Conservation (phyloP, 2,113 vertebrate species). For the Cathartes aura region DNA sequence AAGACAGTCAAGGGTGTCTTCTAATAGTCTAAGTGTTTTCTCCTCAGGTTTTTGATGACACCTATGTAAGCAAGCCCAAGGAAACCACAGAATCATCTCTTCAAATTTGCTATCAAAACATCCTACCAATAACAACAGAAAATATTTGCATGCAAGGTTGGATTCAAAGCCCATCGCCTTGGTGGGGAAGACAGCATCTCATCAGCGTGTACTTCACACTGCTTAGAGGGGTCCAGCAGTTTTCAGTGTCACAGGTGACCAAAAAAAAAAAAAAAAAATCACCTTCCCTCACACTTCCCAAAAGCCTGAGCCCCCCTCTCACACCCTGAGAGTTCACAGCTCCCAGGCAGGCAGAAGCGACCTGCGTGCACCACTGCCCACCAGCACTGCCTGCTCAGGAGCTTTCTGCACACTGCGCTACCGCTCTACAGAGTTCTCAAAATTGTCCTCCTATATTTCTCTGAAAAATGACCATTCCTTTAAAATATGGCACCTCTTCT, state of each 20-base stretch:
- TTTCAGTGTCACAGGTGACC: background rate
- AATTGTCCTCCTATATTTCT: background rate
- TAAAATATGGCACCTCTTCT: background rate
- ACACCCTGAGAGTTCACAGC: background rate
- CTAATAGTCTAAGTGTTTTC: background rate
- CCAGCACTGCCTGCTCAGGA: background rate
- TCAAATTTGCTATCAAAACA: background rate
- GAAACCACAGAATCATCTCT: background rate
- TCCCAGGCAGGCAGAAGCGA: background rate
- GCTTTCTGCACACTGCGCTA: background rate
- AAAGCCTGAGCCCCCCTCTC: background rate
- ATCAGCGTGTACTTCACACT: background rate
- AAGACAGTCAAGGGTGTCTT: background rate
- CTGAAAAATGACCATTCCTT: background rate
- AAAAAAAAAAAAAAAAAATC: background rate
- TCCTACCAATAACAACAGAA: background rate
- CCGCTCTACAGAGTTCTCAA: background rate
- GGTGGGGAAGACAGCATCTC: accelerated
- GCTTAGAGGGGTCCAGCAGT: background rate
- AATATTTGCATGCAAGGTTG: background rate
- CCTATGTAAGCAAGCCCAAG: background rate
- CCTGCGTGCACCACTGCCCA: background rate
- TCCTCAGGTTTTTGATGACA: background rate
- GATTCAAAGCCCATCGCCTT: background rate
- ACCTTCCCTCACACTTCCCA: background rate